Conservation (phyloP, 2,888 invertebrate species). For the Drosophila mimica region DNA sequence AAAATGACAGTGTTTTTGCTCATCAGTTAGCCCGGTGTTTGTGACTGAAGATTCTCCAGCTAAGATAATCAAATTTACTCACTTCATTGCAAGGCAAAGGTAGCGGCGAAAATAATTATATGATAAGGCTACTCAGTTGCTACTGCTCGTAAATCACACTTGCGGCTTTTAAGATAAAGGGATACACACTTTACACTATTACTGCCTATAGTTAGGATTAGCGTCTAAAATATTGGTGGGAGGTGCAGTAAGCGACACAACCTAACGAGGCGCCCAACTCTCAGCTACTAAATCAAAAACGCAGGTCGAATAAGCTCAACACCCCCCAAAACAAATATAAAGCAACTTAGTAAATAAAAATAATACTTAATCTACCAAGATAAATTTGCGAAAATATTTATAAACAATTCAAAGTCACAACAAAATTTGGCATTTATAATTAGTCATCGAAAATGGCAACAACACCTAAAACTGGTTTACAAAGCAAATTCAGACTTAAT, state of each 20-base stretch:
- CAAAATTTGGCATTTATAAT: not conserved
- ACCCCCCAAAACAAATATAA: slow-evolving; percentile 25
- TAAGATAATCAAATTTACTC: slow-evolving; percentile 49
- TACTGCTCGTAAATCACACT: slow-evolving; percentile 48
- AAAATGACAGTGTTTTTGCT: slow-evolving; percentile 20
- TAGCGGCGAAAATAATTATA: slow-evolving; percentile 38
- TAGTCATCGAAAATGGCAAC: not conserved
- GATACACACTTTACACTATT: slow-evolving; percentile 2
- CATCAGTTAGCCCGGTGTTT: slow-evolving; percentile 47
- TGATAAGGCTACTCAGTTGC: slow-evolving; percentile 49
- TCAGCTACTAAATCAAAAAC: slow-evolving; percentile 61
- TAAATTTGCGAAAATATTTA: slow-evolving; percentile 3
- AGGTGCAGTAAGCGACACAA: slow-evolving; percentile 29
- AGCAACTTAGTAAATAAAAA: not conserved
- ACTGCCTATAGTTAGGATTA: slow-evolving; percentile 12
- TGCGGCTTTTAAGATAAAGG: slow-evolving; percentile 54
- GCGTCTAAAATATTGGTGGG: slow-evolving; percentile 3
- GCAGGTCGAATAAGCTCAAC: slow-evolving; percentile 49
- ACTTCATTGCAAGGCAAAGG: slow-evolving; percentile 59
- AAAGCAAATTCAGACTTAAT: slow-evolving; percentile 8
- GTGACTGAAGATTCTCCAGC: not conserved
- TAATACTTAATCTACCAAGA: slow-evolving; percentile 15
- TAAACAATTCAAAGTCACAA: not conserved
- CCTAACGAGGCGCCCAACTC: slow-evolving; percentile 44
- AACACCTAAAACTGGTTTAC: slow-evolving; percentile 9